Evolutionary conservation across 1,140 invertebrate genomes (phyloP).

Genomic region (Asobara japonica): DNA sequence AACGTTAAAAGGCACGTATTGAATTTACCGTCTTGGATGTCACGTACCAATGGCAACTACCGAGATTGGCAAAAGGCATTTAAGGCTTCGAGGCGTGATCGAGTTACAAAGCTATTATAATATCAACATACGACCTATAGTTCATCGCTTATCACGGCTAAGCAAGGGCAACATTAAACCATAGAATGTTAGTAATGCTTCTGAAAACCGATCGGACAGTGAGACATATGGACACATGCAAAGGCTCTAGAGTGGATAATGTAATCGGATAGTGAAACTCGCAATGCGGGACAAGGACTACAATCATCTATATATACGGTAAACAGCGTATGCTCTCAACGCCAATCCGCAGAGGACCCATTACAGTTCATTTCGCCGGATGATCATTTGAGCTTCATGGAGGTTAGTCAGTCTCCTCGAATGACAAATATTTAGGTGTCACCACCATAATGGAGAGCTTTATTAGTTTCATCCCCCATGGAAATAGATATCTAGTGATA

Average conservation of each 20-base stretch:
- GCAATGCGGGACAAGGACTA: conserved; percentile 16
- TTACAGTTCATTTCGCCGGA: conserved; percentile 25
- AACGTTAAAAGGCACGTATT: conserved; percentile 1
- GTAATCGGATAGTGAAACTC: conserved; percentile 9
- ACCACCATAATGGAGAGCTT: not conserved
- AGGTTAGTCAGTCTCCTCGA: not conserved
- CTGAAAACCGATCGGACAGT: conserved; percentile 8
- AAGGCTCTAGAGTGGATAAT: not conserved
- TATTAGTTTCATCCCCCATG: not conserved
- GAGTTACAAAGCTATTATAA: not conserved
- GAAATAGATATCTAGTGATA: conserved; percentile 11
- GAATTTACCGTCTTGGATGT: not conserved
- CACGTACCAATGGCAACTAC: not conserved
- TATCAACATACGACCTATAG: not conserved
- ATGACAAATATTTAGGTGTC: not conserved
- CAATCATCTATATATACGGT: conserved; percentile 4
- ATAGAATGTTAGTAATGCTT: not conserved
- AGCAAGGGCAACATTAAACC: not conserved
- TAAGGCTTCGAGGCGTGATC: not conserved
- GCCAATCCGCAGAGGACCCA: not conserved
- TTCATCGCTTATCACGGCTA: not conserved
- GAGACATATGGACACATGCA: not conserved
- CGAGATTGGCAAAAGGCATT: not conserved
- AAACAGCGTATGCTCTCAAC: not conserved
- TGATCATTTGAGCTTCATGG: conserved; percentile 23